Base-by-base conservation (phyloP, 2,888 invertebrate species). In the Strigamia transsilvanica region DNA sequence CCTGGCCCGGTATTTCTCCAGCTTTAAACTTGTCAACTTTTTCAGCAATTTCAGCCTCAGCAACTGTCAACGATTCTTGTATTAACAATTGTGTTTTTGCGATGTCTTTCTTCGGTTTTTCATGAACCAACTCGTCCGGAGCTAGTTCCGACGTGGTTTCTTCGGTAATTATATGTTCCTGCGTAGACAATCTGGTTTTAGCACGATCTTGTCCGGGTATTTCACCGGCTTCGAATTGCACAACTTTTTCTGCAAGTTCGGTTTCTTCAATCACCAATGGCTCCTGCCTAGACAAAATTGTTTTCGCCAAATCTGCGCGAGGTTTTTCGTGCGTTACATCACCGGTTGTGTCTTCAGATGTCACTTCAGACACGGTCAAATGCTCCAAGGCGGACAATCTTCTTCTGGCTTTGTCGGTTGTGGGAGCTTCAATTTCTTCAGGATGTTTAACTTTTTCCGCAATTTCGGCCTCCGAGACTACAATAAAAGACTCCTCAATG, bases 351-450 rank as follows among this genome's bases (percentile, higher is more conserved):
- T 89, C 88, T 56, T 87, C 87, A 15, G 87, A 84, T 21, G 87
- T 87, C 13, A 89, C 85, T 86, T 90, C 88, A 2, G 87, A 88
- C 21, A 90, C 85, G 84, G 87, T 86, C 15, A 90, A 80, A 82
- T 89, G 86, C 83, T 88, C 87, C 0, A 86, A 86, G 38, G 86
- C 85, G 78, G 87, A 85, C 80, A 84, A 84, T 82, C 85, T 85
- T 84, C 86, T 81, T 84, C 83, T 82, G 23, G 87, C 87, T 79
- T 87, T 88, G 86, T 92, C 93, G 83, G 87, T 87, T 83, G 90
- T 91, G 15, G 91, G 91, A 41, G 81, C 41, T 61, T 82, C 80
- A 32, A 27, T n/a, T 34, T 27, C 56, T 42, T 82, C 56, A 61
- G 83, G 46, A 3, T 79, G 41, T 10, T 61, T 32, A n/a, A 83